phyloP scores from a whole-genome alignment of 2,113 vertebrate genomes.

The Panthera uncia region DNA sequence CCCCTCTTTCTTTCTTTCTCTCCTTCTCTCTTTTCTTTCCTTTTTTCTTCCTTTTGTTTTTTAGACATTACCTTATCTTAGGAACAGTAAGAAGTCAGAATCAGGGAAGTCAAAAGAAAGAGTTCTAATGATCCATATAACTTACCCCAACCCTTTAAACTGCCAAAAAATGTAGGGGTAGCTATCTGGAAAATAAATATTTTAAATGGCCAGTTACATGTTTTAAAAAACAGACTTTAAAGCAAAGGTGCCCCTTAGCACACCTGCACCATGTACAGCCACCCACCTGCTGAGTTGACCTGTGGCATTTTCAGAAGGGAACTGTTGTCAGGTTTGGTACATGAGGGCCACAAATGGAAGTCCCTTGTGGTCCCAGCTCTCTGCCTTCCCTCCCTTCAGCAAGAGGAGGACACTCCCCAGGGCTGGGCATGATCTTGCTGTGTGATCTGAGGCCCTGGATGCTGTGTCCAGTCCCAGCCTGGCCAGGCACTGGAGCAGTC shows the following conservation, averaged over 20 bases:
- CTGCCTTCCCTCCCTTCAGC: not conserved
- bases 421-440: not conserved
- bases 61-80: not conserved
- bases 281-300: not conserved
- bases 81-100: not conserved
- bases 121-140: not conserved
- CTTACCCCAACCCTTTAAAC: not conserved
- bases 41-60: not conserved
- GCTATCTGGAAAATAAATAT: conserved; percentile 7
- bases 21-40: not conserved
- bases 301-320: not conserved
- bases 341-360: not conserved
- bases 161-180: not conserved
- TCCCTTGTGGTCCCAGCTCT: not conserved
- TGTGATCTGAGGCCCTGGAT: not conserved
- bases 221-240: not conserved
- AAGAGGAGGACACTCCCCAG: not conserved
- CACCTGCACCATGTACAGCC: not conserved
- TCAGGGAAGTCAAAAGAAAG: not conserved
- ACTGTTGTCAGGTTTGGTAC: not conserved
- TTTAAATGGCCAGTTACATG: not conserved
- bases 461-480: not conserved
- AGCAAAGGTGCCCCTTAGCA: not conserved
- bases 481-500: not conserved
- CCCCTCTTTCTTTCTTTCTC: not conserved